Conservation (phyloP, 92 coral and sea anemone genomes). For the Blastomussa wellsi region DNA sequence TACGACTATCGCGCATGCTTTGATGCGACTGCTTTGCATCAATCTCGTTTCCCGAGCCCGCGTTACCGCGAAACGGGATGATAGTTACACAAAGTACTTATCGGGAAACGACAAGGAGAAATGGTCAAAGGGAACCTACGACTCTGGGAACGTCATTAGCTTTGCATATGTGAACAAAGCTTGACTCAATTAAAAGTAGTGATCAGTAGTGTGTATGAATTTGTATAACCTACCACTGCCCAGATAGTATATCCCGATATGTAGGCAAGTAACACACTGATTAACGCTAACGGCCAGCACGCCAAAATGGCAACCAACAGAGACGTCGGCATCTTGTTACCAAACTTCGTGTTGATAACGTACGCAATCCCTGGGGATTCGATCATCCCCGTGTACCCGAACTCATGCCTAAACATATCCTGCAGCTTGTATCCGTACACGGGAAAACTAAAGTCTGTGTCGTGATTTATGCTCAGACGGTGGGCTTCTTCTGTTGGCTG, state of each 20-base stretch:
- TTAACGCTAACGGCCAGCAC: slow-evolving; percentile 29
- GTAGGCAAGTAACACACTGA: slow-evolving; percentile 24
- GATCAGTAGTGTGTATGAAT: not conserved
- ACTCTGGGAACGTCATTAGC: too few species aligned
- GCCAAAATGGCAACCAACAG: slow-evolving; percentile 17
- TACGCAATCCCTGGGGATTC: slow-evolving; percentile 49
- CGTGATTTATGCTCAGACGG: slow-evolving; percentile 17
- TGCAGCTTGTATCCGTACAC: slow-evolving; percentile 47
- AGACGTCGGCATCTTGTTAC: not conserved
- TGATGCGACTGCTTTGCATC: too few species aligned
- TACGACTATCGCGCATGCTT: too few species aligned
- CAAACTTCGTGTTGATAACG: slow-evolving; percentile 31
- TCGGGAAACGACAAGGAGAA: too few species aligned
- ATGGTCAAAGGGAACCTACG: too few species aligned
- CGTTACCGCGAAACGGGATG: too few species aligned
- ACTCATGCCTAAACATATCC: slow-evolving; percentile 26
- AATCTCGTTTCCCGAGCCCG: too few species aligned
- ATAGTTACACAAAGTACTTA: too few species aligned
- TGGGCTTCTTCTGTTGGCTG: slow-evolving; percentile 6
- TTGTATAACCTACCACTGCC: slow-evolving; percentile 27
- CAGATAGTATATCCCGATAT: slow-evolving; percentile 30
- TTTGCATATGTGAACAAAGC: too few species aligned
- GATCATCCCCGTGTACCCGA: slow-evolving; percentile 29
- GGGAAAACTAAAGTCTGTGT: slow-evolving; percentile 35
- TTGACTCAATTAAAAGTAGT: too few species aligned